Evolutionary conservation across 2,113 vertebrate genomes (phyloP), one percentile per base, ranked within the genome.

Genomic region (Origma solitaria): DNA sequence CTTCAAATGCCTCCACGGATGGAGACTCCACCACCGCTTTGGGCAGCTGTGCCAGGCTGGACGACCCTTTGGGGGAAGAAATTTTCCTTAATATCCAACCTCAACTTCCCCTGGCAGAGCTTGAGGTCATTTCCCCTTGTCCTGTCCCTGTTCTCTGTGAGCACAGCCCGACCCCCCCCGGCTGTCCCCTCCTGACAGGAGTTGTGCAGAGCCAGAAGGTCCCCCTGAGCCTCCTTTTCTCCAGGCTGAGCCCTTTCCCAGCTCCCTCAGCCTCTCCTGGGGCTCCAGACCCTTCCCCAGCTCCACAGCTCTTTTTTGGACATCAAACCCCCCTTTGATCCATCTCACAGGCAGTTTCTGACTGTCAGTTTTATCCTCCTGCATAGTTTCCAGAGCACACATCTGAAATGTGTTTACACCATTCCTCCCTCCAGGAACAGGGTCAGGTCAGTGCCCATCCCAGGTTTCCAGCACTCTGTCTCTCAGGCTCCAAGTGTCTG

Each of bases 141-240:
- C 66, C 24, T 61, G 47, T 31, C 37, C 25, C 30, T 28, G 37
- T 42, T 51, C 38, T 37, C 53, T 81, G 44, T 31, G 5, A 49
- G 22, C 42, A 68, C 13, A 68, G 22, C 22, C 42, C 0, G 2
- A 65, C n/a, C n/a, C 11, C 9, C 35, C 15, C 10, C 0, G 0
- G 25, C 47, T 53, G 56, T 12, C 13, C 47, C 47, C 66, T 83
- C 68, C 68, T 45, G 33, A 2, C 68, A 62, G 51, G 56, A 57
- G 3, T 4, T 66, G 20, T 56, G 51, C 15, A 65, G 42, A 85
- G 35, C 35, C 51, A 57, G 2, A 49, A 11, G 30, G 16, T 1
- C 3, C 42, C 60, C 8, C 16, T 13, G 30, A 65, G 28, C 30
- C 50, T 49, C 70, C 42, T 49, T 14, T 75, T 1, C 70, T 85